phyloP scores from a whole-genome alignment of 2,888 invertebrate species.

The Zaprionus obscuricornis region DNA sequence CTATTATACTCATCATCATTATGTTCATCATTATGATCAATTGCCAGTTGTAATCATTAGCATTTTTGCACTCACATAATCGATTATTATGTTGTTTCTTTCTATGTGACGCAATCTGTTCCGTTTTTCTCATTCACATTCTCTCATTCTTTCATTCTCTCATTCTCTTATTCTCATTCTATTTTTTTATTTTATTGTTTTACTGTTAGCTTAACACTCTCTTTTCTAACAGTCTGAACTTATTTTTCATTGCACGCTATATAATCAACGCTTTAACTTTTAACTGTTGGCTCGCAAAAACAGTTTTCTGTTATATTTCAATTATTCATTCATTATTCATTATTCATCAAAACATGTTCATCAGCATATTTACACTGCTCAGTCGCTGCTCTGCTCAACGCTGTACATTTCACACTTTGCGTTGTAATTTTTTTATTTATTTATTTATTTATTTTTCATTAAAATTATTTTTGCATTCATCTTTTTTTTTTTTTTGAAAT shows the following conservation, averaged over 20 bases:
- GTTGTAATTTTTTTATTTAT: not conserved
- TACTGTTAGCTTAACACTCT: conserved; percentile 27
- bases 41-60: conserved; percentile 68
- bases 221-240: conserved; percentile 40
- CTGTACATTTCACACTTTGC: not conserved
- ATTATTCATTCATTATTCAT: conserved; percentile 50
- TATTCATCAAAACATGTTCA: conserved; percentile 7
- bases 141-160: conserved; percentile 3
- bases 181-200: conserved; percentile 24
- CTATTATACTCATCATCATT: conserved; percentile 11
- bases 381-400: no score
- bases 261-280: conserved; percentile 15
- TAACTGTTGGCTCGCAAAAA: conserved; percentile 50
- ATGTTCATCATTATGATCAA: no score
- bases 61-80: conserved; percentile 65
- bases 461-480: no score
- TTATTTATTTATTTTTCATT: no score
- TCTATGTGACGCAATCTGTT: conserved; percentile 45
- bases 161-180: conserved; percentile 17
- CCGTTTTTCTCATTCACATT: conserved; percentile 14
- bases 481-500: no score
- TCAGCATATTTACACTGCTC: no score
- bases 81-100: conserved; percentile 56
- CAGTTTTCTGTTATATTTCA: conserved; percentile 72
- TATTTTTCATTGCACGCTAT: conserved; percentile 9